Evolutionary conservation across 1,140 invertebrate species (phyloP).

Genomic region (Drosophila santomea): DNA sequence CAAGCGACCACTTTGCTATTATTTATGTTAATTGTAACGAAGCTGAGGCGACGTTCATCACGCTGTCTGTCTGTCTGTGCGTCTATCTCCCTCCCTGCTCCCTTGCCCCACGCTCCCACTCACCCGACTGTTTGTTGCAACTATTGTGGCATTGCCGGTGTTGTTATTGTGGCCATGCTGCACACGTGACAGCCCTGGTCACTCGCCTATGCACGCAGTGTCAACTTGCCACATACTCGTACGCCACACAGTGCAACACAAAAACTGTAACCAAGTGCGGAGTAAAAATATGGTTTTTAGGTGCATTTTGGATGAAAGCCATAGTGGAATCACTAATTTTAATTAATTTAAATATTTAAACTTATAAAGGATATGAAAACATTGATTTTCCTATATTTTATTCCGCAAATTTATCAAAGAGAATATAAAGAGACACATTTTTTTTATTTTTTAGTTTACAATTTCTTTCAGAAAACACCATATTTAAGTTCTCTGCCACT

Average conservation of each 20-base stretch:
- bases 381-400: too few species aligned
- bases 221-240: slow-evolving; percentile 13
- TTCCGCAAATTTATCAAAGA: too few species aligned
- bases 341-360: too few species aligned
- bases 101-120: slow-evolving; percentile 7
- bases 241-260: slow-evolving; percentile 8
- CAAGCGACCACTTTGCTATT: slow-evolving; percentile 71
- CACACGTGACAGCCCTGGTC: slow-evolving; percentile 57
- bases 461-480: not conserved
- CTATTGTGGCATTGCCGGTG: slow-evolving; percentile 37
- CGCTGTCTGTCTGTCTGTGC: slow-evolving; percentile 42
- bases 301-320: too few species aligned
- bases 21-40: slow-evolving; percentile 79
- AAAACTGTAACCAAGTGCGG: not conserved
- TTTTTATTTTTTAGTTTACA: not conserved
- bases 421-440: not conserved
- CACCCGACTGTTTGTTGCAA: slow-evolving; percentile 29
- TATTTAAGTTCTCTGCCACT: not conserved
- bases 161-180: slow-evolving; percentile 30
- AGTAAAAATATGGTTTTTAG: too few species aligned
- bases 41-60: slow-evolving; percentile 68
- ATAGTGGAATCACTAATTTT: too few species aligned
- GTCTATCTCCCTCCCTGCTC: slow-evolving; percentile 9
- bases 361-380: too few species aligned
- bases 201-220: slow-evolving; percentile 31